These are phyloP conservation scores for Steinernema khuongi DNA, from an alignment of 1,140 invertebrate species.

Conservation along the genomic window DNA sequence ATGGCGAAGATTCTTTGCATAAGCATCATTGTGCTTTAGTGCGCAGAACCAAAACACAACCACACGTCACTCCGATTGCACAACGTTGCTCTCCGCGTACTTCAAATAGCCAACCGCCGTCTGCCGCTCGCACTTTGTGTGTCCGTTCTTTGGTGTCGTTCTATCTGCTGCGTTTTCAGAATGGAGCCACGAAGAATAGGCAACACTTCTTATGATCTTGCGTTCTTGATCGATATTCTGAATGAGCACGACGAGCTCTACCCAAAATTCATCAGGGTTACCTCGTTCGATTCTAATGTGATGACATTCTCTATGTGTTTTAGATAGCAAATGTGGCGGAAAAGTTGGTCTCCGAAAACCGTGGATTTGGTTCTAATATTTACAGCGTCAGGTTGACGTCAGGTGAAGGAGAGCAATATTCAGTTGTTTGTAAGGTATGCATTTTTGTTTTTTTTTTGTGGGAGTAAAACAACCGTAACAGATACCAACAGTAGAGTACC, in stretches of 20 bases:
- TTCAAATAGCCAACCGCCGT: no score
- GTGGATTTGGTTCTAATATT: neutral
- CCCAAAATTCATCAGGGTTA: neutral
- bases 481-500: neutral
- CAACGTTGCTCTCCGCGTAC: neutral
- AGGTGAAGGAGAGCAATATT: neutral
- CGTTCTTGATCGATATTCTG: neutral
- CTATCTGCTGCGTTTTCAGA: neutral
- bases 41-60: no score
- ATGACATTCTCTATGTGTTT: neutral
- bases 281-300: neutral
- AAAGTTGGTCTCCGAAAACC: neutral
- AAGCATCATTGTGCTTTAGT: no score
- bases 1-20: no score
- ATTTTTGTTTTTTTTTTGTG: neutral
- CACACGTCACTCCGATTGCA: neutral
- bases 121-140: neutral
- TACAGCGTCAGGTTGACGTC: neutral
- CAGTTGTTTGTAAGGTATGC: slow-evolving; percentile 1
- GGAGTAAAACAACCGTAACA: neutral
- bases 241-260: neutral
- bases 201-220: neutral
- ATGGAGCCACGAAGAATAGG: neutral
- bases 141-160: neutral
- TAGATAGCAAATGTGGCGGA: neutral